Percentiles rank a stretch among this genome's conserved stretches.
phyloP scores from a whole-genome alignment of 1,140 invertebrate genomes.

The Danaus plexippus region DNA sequence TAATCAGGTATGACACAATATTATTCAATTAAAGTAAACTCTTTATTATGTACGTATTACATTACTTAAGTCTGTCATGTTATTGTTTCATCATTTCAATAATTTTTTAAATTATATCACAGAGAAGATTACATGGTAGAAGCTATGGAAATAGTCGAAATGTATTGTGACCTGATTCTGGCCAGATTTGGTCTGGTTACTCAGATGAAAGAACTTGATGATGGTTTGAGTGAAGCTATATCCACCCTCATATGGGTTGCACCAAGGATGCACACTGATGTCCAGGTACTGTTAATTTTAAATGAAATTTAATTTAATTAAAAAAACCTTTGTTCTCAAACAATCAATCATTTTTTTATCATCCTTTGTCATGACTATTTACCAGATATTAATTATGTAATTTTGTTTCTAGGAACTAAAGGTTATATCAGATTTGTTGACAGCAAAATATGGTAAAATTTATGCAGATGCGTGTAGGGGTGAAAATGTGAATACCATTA shows the following conservation, averaged over 20 bases:
- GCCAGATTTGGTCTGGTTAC: conserved; percentile 97
- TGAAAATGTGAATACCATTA: conserved; percentile 85
- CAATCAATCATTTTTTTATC: too few species aligned
- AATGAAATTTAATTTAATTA: background rate
- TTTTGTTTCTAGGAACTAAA: conserved; percentile 81
- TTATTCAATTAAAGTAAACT: background rate
- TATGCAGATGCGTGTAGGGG: conserved; percentile 90
- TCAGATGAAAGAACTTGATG: conserved; percentile 97
- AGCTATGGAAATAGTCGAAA: conserved; percentile 98
- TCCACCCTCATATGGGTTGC: conserved; percentile 97
- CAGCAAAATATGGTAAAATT: conserved; percentile 94
- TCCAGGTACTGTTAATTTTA: conserved; percentile 67
- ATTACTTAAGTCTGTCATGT: too few species aligned
- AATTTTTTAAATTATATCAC: conserved; percentile 17
- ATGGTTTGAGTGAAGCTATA: conserved; percentile 95
- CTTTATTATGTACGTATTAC: too few species aligned
- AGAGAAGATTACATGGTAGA: conserved; percentile 99
- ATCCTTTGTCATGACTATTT: too few species aligned
- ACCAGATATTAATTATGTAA: background rate
- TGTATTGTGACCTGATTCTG: conserved; percentile 98
- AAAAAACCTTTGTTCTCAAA: too few species aligned
- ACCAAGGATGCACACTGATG: conserved; percentile 87
- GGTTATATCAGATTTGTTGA: conserved; percentile 91
- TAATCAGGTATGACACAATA: conserved; percentile 78
- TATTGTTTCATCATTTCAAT: background rate